Evolutionary conservation across 2,113 vertebrate genomes (phyloP), one percentile per base, ranked within the genome.

Genomic region (Elachura formosa): DNA sequence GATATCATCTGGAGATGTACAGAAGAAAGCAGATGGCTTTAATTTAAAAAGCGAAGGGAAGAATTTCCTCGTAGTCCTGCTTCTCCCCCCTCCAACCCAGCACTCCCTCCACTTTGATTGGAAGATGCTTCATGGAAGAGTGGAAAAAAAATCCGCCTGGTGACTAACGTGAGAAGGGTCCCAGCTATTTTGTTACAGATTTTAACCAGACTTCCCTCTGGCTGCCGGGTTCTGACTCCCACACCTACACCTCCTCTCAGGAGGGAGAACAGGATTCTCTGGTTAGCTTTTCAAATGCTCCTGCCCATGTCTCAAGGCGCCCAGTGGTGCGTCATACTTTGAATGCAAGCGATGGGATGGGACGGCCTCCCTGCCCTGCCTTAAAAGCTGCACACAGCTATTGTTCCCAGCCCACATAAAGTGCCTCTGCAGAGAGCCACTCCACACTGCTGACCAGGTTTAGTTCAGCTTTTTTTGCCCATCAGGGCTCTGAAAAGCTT

Each of bases 261-360:
- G 85, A 96, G 92, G 94, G 75, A 96, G 87, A 96, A 96, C 95
- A 94, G 94, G 94, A 96, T 96, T 94, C 95, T 97, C 95, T 96
- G 95, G 92, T 93, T 96, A 66, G 85, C 88, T 84, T 92, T 88
- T 48, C 73, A 74, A 93, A 80, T 3, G 64, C 86, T 93, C 88
- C 94, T 95, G 94, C 90, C 91, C 94, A 59, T 78, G 95, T 92
- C 95, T 96, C 93, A 93, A 72, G 93, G 89, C 76, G 25, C 79
- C 41, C 72, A 74, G 78, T 77, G 84, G 87, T 95, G 95, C 73
- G 89, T 96, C 96, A 97, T 71, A 36, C 79, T 88, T 73, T 51
- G 78, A 90, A 79, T 73, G 89, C 73, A 69, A 89, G 84, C 41
- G 33, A 48, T 26, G 89, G 79, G 75, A 85, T 69, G 63, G 89